These are phyloP conservation scores for Corydoras maculifer DNA, from an alignment of 2,113 vertebrate species.

Conservation along the genomic window DNA sequence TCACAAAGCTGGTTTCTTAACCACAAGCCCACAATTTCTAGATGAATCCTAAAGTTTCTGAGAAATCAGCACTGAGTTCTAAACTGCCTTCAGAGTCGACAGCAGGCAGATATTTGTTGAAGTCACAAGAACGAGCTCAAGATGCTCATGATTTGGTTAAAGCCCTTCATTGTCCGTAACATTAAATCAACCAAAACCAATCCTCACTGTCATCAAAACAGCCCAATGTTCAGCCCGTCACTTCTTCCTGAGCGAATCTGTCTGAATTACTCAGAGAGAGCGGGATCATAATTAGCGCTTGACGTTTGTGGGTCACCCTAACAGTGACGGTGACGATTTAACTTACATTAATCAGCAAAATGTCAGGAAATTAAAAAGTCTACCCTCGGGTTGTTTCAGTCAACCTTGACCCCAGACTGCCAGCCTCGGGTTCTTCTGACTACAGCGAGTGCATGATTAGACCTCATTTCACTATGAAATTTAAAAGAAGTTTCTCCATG, in stretches of 20 bases:
- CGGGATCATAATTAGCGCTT: slow-evolving; percentile 41
- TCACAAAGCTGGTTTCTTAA: no score
- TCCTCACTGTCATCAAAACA: no score
- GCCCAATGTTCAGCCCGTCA: slow-evolving; percentile 2
- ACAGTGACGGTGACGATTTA: slow-evolving; percentile 34
- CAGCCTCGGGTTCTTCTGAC: slow-evolving; percentile 5
- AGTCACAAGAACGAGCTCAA: no score
- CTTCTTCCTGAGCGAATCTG: slow-evolving; percentile 30
- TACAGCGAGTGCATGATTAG: slow-evolving; percentile 23
- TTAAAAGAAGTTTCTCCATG: neutral
- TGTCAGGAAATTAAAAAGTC: slow-evolving; percentile 34
- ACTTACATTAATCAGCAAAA: slow-evolving; percentile 33
- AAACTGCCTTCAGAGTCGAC: no score
- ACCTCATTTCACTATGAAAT: slow-evolving; percentile 21
- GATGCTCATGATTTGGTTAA: no score
- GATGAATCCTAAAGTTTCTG: no score
- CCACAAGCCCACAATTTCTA: no score
- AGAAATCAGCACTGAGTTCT: no score
- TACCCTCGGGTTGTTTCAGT: slow-evolving; percentile 31
- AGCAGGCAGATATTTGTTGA: no score
- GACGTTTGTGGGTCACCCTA: slow-evolving; percentile 38
- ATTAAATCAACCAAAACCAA: no score
- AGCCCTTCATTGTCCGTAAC: no score
- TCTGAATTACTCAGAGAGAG: slow-evolving; percentile 38
- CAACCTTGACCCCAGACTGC: slow-evolving; percentile 37